Evolutionary conservation across 2,113 vertebrate genomes (phyloP).

Genomic region (Erythrolamprus reginae): DNA sequence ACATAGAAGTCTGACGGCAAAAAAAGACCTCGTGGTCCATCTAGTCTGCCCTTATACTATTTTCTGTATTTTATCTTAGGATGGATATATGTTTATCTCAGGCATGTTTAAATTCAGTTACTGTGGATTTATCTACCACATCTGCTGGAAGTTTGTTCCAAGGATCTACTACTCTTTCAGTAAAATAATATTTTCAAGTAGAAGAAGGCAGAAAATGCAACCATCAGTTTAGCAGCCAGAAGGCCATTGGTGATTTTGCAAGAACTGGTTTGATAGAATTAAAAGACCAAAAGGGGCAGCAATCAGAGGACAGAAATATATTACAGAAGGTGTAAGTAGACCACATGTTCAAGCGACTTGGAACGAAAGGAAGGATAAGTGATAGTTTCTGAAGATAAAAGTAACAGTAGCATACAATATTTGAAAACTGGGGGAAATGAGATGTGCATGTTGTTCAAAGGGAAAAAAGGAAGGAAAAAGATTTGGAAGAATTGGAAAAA

Average conservation of each 20-base stretch:
- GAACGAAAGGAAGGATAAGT: slow-evolving; percentile 15
- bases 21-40: too few species aligned
- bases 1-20: too few species aligned
- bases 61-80: too few species aligned
- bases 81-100: too few species aligned
- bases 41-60: too few species aligned
- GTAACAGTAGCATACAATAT: neutral
- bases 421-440: slow-evolving; percentile 19
- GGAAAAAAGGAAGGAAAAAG: neutral
- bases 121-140: too few species aligned
- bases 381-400: slow-evolving; percentile 9
- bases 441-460: neutral
- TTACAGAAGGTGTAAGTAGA: slow-evolving; percentile 8
- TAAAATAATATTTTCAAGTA: too few species aligned
- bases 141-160: too few species aligned
- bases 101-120: too few species aligned
- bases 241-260: slow-evolving; percentile 13
- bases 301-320: slow-evolving; percentile 16
- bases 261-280: slow-evolving; percentile 11
- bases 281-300: slow-evolving; percentile 23
- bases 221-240: neutral
- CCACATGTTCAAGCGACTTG: slow-evolving; percentile 9
- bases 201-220: neutral
- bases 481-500: neutral
- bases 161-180: too few species aligned